A percentile compares a stretch with the other conserved stretches of the same genome.
Evolutionary conservation across 2,888 invertebrate genomes (phyloP).

Genomic region (Lordiphosa andalusiaca): DNA sequence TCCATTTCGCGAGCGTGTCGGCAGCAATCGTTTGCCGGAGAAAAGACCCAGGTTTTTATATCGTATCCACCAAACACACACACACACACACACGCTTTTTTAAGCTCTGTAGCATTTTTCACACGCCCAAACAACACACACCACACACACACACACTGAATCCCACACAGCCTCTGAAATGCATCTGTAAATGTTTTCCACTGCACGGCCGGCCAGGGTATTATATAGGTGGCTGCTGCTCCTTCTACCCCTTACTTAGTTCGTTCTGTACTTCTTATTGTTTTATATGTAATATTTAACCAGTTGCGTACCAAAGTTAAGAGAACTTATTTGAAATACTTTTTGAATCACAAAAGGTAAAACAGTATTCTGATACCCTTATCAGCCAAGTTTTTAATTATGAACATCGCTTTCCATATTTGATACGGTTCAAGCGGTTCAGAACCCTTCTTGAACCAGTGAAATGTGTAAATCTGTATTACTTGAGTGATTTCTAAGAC

Average conservation of each 20-base stretch:
- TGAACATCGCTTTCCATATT: too few relatives aligned
- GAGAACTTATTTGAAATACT: too few relatives aligned
- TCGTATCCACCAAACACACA: slow-evolving; percentile 47
- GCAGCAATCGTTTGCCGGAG: slow-evolving; percentile 92
- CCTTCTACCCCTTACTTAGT: slow-evolving; percentile 8
- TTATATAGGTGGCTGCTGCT: slow-evolving; percentile 34
- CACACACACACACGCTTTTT: slow-evolving; percentile 11
- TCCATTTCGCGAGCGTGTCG: slow-evolving; percentile 93
- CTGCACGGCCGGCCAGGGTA: slow-evolving; percentile 28
- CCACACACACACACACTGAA: slow-evolving; percentile 13
- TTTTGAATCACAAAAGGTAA: too few relatives aligned
- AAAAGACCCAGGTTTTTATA: slow-evolving; percentile 88
- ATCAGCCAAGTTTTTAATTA: too few relatives aligned
- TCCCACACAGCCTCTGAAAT: slow-evolving; percentile 26
- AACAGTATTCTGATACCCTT: too few relatives aligned
- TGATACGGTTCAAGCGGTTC: too few relatives aligned
- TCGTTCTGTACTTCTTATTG: slow-evolving; percentile 1
- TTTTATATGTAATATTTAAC: slow-evolving; percentile 4
- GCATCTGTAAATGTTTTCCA: slow-evolving; percentile 39
- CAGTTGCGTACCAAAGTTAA: too few relatives aligned
- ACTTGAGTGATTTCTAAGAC: too few relatives aligned
- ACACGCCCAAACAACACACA: slow-evolving; percentile 6
- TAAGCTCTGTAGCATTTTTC: slow-evolving; percentile 5
- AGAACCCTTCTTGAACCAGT: too few relatives aligned
- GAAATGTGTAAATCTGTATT: too few relatives aligned